Conservation (phyloP, 2,797 vertebrate genomes). For the Hoplostethus atlanticus region DNA sequence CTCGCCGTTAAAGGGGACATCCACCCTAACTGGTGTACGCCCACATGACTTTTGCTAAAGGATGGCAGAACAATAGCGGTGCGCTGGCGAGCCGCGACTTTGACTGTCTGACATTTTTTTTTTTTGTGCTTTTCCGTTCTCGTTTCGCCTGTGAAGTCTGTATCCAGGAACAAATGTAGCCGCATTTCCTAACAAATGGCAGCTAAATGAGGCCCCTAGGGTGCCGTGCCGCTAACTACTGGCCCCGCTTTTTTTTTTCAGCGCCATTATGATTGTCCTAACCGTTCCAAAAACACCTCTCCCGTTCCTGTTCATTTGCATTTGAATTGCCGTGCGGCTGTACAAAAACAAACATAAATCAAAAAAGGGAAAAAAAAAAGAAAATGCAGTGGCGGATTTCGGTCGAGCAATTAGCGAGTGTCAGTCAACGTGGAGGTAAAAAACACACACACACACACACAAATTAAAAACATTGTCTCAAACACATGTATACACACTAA, state of each 20-base stretch:
- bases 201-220: conserved; percentile 86
- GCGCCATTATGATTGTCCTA: conserved; percentile 84
- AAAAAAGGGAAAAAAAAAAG: conserved; percentile 64
- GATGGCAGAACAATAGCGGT: conserved; percentile 60
- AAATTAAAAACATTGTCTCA: conserved; percentile 73
- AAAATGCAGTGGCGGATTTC: conserved; percentile 70
- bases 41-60: conserved; percentile 72
- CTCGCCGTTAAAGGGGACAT: conserved; percentile 70
- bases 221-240: conserved; percentile 77
- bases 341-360: conserved; percentile 84
- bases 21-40: conserved; percentile 71
- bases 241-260: conserved; percentile 64
- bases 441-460: conserved; percentile 39
- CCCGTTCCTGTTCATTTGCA: conserved; percentile 81
- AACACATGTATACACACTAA: conserved; percentile 37
- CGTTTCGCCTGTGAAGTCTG: conserved; percentile 73
- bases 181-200: conserved; percentile 85
- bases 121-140: conserved; percentile 64
- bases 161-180: conserved; percentile 84
- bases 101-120: conserved; percentile 66
- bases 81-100: conserved; percentile 72
- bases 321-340: conserved; percentile 81
- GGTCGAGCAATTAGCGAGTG: conserved; percentile 83
- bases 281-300: conserved; percentile 82
- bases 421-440: conserved; percentile 80